Conservation (phyloP, 2,888 invertebrate genomes). For the Plagodis pulveraria region DNA sequence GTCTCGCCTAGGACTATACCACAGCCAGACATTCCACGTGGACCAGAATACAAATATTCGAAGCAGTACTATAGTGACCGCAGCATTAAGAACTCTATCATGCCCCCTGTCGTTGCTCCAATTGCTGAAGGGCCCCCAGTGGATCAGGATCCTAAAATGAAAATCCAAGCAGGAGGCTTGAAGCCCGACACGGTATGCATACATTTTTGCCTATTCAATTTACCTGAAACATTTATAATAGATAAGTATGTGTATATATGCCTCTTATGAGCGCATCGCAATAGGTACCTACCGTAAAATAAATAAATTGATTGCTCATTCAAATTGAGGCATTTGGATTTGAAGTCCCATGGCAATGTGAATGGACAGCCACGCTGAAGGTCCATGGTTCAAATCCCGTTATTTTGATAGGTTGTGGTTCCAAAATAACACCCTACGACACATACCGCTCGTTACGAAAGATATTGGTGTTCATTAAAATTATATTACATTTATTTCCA, state of each 20-base stretch:
- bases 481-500: too few relatives aligned
- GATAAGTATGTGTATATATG: not conserved
- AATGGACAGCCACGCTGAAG: too few relatives aligned
- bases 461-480: too few relatives aligned
- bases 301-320: too few relatives aligned
- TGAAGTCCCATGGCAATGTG: too few relatives aligned
- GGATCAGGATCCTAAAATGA: conserved; percentile 41
- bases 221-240: not conserved
- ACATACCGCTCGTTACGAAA: too few relatives aligned
- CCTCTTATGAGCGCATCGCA: too few relatives aligned
- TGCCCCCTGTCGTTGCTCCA: conserved; percentile 71
- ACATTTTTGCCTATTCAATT: conserved; percentile 18
- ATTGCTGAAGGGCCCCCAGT: conserved; percentile 57
- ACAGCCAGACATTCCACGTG: conserved; percentile 62
- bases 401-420: too few relatives aligned
- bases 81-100: conserved; percentile 55
- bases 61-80: conserved; percentile 60
- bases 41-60: conserved; percentile 61
- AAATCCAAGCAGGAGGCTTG: conserved; percentile 41
- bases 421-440: too few relatives aligned
- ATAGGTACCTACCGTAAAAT: too few relatives aligned
- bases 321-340: too few relatives aligned
- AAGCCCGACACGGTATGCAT: conserved; percentile 51
- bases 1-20: conserved; percentile 66
- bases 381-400: too few relatives aligned